Base-by-base conservation (phyloP, 2,888 invertebrate species). In the Archips xylosteana region DNA sequence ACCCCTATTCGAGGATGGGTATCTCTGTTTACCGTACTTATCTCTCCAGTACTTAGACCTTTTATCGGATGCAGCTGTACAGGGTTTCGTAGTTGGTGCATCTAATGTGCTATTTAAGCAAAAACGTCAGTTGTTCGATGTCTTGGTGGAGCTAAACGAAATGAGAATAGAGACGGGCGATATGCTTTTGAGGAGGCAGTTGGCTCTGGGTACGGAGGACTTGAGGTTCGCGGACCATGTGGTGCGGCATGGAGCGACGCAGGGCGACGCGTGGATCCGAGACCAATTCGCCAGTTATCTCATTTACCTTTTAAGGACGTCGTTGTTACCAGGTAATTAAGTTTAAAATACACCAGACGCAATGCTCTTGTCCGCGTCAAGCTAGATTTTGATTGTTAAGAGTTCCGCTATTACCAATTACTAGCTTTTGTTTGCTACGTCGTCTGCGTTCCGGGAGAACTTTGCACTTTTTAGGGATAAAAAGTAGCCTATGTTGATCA, bases 31-130 rank as follows among this genome's bases (percentile, higher is more conserved):
- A 88, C 99, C 99, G 23, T 99, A 99, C 90, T 94, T 99, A 77
- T 99, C 99, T 3, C 94, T 99, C 78, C 98, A 99, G 79, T 99
- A 98, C 88, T 96, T 99, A 93, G 99, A 99, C 92, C 94, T 99
- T 72, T 92, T 99, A 70, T 96, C 96, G 66, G 98, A 99, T 89
- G 95, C 97, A 3, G 97, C 97, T 80, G 98, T 99, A 8, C 94
- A 97, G 76, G 97, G 97, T 42, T 97, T 97, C 90, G 95, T 99
- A 61, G 97, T 99, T 74, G 99, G 99, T 54, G 99, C 99, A n/a
- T 99, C 99, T 15, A 99, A 99, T 94, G 97, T 99, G n/a, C 94
- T 99, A 51, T 99, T 99, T 87, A 98, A 98, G 87, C 99, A 99
- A 88, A 99, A 99, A 85, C 96, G 97, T 76, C 97, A 99, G 83